Conservation (phyloP, 2,113 vertebrate species). For the Periophthalmodon schlosseri region DNA sequence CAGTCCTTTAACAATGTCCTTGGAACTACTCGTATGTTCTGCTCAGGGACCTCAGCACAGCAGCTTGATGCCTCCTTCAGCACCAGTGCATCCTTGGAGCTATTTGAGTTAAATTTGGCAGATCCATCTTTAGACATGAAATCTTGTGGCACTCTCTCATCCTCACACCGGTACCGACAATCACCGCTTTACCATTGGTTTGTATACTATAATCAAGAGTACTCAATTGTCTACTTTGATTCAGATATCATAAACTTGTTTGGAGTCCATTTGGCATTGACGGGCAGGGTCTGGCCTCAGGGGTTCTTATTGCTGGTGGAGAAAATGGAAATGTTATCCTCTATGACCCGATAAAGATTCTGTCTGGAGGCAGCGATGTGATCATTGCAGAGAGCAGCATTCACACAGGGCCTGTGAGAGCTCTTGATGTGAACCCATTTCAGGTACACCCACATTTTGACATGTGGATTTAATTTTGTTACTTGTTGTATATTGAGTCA, state of each 20-base stretch:
- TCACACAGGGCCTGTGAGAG: slow-evolving; percentile 92
- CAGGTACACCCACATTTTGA: slow-evolving; percentile 77
- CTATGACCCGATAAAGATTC: slow-evolving; percentile 91
- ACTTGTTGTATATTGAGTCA: neutral
- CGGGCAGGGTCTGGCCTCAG: slow-evolving; percentile 73
- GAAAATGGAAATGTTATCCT: slow-evolving; percentile 94
- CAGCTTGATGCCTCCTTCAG: slow-evolving; percentile 97
- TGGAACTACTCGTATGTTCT: neutral
- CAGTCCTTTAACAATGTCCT: neutral
- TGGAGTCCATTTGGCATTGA: slow-evolving; percentile 87
- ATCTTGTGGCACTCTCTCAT: slow-evolving; percentile 86
- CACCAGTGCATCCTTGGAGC: slow-evolving; percentile 91
- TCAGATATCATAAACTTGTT: slow-evolving; percentile 94
- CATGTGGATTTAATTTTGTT: neutral
- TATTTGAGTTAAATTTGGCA: slow-evolving; percentile 91
- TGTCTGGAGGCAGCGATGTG: slow-evolving; percentile 84
- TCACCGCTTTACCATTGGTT: too few species aligned
- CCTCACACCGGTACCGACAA: slow-evolving; percentile 83
- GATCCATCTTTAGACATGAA: slow-evolving; percentile 92
- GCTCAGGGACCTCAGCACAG: slow-evolving; percentile 93
- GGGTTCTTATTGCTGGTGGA: slow-evolving; percentile 91
- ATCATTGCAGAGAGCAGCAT: slow-evolving; percentile 88
- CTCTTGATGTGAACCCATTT: slow-evolving; percentile 90
- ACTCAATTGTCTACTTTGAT: neutral
- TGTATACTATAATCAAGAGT: neutral